phyloP scores from a whole-genome alignment of 2,888 invertebrate genomes.

The Dicycla oo region DNA sequence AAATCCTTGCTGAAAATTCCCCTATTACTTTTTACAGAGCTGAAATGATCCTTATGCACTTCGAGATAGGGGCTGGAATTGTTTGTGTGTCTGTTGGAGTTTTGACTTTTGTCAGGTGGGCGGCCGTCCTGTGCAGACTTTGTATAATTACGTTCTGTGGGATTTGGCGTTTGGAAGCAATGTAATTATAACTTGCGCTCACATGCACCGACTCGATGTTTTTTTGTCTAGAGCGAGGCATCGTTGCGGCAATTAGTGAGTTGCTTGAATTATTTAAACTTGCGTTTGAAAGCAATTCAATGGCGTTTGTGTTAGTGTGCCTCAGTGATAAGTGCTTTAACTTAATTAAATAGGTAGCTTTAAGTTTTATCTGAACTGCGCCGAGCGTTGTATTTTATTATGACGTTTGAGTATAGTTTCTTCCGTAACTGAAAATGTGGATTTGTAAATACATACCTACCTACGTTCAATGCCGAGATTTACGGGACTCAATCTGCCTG shows the following conservation, averaged over 20 bases:
- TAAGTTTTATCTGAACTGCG: background rate
- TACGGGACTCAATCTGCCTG: too few relatives aligned
- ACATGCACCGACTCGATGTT: slow-evolving; percentile 62
- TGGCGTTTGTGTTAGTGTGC: background rate
- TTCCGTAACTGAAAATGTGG: background rate
- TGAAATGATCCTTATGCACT: slow-evolving; percentile 68
- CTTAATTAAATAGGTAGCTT: background rate
- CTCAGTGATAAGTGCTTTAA: background rate
- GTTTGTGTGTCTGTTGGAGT: slow-evolving; percentile 54
- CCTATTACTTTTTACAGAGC: slow-evolving; percentile 52
- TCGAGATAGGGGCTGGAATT: slow-evolving; percentile 65
- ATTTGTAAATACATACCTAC: background rate
- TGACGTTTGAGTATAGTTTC: background rate
- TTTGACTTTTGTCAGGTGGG: slow-evolving; percentile 72
- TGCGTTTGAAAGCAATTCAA: slow-evolving; percentile 3
- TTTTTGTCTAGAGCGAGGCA: slow-evolving; percentile 51
- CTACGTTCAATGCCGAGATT: background rate
- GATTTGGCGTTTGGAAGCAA: slow-evolving; percentile 74
- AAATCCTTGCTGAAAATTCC: slow-evolving; percentile 80
- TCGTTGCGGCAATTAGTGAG: slow-evolving; percentile 49
- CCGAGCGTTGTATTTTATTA: background rate
- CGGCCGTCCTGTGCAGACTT: slow-evolving; percentile 80
- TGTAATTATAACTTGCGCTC: slow-evolving; percentile 78
- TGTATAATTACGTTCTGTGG: slow-evolving; percentile 81
- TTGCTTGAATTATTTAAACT: slow-evolving; percentile 35